Evolutionary conservation across 92 coral and sea anemone species (phyloP).

Genomic region (Paramuricea clavata): DNA sequence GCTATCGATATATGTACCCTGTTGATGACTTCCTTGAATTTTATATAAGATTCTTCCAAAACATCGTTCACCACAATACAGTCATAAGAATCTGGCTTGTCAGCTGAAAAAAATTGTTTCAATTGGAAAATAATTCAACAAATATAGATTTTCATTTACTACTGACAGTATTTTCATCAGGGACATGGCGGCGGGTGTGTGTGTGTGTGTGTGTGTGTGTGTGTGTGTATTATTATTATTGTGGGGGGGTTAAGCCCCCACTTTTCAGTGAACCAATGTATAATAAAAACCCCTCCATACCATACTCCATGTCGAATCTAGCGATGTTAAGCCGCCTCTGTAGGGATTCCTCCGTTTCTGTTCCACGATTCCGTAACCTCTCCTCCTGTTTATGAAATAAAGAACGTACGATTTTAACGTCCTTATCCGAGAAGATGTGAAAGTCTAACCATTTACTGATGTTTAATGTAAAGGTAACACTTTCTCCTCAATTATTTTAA

Average conservation of each 20-base stretch:
- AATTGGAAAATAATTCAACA: background rate
- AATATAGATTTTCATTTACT: background rate
- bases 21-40: constrained; percentile 74
- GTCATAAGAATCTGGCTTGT: constrained; percentile 81
- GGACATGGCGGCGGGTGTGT: too few species aligned
- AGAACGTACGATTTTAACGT: too few species aligned
- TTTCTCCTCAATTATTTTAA: too few species aligned
- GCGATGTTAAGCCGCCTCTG: constrained; percentile 84
- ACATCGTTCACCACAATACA: constrained; percentile 84
- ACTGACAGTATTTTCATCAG: too few species aligned
- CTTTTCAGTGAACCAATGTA: too few species aligned
- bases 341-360: constrained; percentile 89
- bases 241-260: too few species aligned
- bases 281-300: too few species aligned
- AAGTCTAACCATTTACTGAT: background rate
- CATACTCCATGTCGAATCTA: constrained; percentile 84
- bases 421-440: too few species aligned
- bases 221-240: too few species aligned
- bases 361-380: constrained; percentile 84
- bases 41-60: constrained; percentile 79
- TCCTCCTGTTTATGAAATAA: constrained; percentile 69
- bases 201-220: too few species aligned
- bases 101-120: constrained; percentile 64
- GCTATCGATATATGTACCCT: too few species aligned
- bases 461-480: too few species aligned